A percentile compares a stretch with the other conserved stretches of the same genome.
These are phyloP conservation scores for Chirona hameri DNA, from an alignment of 2,888 invertebrate species.

Conservation along the genomic window DNA sequence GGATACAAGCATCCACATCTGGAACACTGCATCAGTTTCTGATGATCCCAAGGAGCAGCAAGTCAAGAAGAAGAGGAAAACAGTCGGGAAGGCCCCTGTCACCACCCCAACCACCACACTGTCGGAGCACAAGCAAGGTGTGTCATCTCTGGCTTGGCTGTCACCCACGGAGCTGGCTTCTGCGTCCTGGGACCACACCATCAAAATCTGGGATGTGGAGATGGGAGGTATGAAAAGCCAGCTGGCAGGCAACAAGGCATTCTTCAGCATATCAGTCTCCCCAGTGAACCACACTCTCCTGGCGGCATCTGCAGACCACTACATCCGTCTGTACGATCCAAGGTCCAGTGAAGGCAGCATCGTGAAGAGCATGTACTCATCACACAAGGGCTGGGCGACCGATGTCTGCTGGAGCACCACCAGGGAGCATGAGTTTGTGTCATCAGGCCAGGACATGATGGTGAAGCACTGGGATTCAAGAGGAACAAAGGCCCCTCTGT, in stretches of 20 bases:
- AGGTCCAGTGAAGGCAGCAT: constrained; percentile 80
- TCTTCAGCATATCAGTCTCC: constrained; percentile 81
- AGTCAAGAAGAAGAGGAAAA: constrained; percentile 43
- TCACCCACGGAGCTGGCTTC: constrained; percentile 73
- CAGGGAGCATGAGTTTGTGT: constrained; percentile 79
- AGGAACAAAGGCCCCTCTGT: constrained; percentile 87
- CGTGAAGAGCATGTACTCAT: constrained; percentile 81
- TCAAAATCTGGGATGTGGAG: constrained; percentile 91
- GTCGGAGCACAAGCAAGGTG: constrained; percentile 86
- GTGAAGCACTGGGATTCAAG: constrained; percentile 95
- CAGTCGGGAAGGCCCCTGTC: constrained; percentile 41
- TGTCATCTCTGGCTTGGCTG: constrained; percentile 81
- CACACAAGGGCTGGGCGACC: constrained; percentile 89
- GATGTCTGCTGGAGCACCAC: constrained; percentile 82
- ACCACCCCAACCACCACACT: constrained; percentile 69
- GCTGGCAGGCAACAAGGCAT: constrained; percentile 83
- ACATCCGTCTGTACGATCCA: constrained; percentile 87
- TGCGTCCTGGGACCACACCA: constrained; percentile 91
- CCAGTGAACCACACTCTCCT: constrained; percentile 67
- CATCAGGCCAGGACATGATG: constrained; percentile 84
- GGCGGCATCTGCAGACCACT: constrained; percentile 85
- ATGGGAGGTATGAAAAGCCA: constrained; percentile 77
- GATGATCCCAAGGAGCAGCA: constrained; percentile 43
- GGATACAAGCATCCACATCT: constrained; percentile 87
- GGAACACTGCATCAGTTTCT: constrained; percentile 58